phyloP scores from a whole-genome alignment of 2,888 invertebrate genomes.

The Eupithecia pulchellata region DNA sequence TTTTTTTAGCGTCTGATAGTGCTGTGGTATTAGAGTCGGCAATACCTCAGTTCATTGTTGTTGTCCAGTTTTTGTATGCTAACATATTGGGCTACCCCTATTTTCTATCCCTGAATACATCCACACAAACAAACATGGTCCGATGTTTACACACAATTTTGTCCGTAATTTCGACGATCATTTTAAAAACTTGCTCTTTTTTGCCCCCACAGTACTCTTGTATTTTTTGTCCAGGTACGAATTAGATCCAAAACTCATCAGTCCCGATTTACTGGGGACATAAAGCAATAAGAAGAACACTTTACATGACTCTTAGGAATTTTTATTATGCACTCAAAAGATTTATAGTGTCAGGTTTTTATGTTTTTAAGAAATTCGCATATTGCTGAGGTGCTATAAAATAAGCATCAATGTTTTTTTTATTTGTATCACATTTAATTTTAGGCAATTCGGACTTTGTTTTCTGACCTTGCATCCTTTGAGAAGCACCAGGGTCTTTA shows the following conservation, averaged over 20 bases:
- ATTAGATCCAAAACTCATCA: constrained; percentile 38
- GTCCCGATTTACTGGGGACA: constrained; percentile 35
- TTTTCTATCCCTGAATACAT: constrained; percentile 11
- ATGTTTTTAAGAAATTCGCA: constrained; percentile 24
- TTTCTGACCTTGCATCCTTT: not conserved
- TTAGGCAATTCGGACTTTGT: not conserved
- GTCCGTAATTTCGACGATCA: constrained; percentile 37
- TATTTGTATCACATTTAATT: not conserved
- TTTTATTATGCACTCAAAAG: constrained; percentile 34
- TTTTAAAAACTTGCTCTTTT: constrained; percentile 36
- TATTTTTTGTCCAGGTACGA: constrained; percentile 25
- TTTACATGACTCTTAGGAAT: constrained; percentile 31
- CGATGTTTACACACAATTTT: constrained; percentile 50
- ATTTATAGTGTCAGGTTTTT: constrained; percentile 30
- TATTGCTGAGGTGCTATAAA: constrained; percentile 13
- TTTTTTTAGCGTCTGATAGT: too few species aligned
- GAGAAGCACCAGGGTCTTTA: not conserved
- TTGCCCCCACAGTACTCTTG: constrained; percentile 23
- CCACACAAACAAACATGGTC: constrained; percentile 48
- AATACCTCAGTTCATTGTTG: not conserved
- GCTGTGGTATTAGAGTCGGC: not conserved
- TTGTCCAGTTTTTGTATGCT: not conserved
- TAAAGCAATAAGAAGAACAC: constrained; percentile 35
- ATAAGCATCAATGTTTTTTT: not conserved
- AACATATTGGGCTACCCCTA: not conserved